Conservation (phyloP, 2,113 vertebrate genomes). For the Pandion haliaetus region DNA sequence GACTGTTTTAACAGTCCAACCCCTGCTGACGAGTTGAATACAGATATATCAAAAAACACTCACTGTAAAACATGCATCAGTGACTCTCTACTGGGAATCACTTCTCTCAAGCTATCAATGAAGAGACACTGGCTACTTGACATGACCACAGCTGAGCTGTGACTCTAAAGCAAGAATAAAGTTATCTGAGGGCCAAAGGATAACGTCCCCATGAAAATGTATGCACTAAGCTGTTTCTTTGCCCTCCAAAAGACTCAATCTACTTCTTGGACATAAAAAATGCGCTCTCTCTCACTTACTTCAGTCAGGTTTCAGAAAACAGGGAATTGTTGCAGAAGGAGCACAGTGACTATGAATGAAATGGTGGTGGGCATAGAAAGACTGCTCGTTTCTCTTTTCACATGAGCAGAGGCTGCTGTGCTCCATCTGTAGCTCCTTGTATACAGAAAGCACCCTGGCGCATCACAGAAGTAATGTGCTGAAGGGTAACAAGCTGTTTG, state of each 20-base stretch:
- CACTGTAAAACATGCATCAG: background rate
- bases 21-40: background rate
- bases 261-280: background rate
- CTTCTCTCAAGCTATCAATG: background rate
- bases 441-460: background rate
- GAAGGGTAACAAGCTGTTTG: constrained; percentile 38
- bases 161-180: background rate
- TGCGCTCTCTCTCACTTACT: background rate
- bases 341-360: background rate
- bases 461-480: background rate
- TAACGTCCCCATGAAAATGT: background rate
- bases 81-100: background rate
- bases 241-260: background rate
- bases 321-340: background rate
- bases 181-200: background rate
- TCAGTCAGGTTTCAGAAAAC: background rate
- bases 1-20: background rate
- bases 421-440: constrained; percentile 17
- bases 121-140: background rate
- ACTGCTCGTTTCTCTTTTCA: background rate
- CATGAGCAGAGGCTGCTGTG: background rate
- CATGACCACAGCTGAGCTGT: background rate
- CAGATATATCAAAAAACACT: background rate
- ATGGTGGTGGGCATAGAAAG: background rate
- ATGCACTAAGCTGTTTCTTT: background rate